A percentile compares a stretch with the other conserved stretches of the same genome.
phyloP scores from a whole-genome alignment of 2,888 invertebrate species.

The Monochamus alternatus region DNA sequence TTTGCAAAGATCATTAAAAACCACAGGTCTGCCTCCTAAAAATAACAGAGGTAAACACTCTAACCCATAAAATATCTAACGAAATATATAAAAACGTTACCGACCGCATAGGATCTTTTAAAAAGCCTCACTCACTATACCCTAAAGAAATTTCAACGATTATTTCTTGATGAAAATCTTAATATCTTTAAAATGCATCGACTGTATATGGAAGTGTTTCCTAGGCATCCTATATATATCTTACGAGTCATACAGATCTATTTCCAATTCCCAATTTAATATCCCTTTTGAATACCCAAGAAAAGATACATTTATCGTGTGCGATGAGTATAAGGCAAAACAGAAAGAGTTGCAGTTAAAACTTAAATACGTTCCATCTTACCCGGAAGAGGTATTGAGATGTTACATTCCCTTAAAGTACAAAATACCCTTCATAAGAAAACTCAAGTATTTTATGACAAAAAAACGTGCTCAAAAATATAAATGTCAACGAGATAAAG shows the following conservation, averaged over 20 bases:
- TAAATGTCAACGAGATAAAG: too few relatives aligned
- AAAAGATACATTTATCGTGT: not conserved
- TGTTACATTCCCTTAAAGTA: too few relatives aligned
- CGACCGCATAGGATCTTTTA: not conserved
- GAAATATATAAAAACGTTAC: not conserved
- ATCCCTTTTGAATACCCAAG: not conserved
- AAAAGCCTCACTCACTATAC: too few relatives aligned
- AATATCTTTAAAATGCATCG: not conserved
- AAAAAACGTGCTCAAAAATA: too few relatives aligned
- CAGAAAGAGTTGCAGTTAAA: too few relatives aligned
- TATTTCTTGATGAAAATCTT: slow-evolving; percentile 2
- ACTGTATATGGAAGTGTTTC: not conserved
- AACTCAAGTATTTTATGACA: too few relatives aligned
- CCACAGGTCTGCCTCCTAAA: not conserved
- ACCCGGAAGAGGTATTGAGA: too few relatives aligned
- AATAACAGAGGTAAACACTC: not conserved
- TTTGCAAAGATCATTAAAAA: not conserved
- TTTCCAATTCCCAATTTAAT: not conserved
- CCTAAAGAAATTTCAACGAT: not conserved
- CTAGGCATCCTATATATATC: not conserved
- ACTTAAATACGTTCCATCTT: too few relatives aligned
- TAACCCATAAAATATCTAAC: not conserved
- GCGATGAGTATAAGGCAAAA: slow-evolving; percentile 5
- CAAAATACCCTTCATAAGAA: too few relatives aligned
- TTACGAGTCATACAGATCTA: not conserved